Base-by-base conservation (phyloP, 2,888 invertebrate genomes). In the Hoplodrina ambigua region DNA sequence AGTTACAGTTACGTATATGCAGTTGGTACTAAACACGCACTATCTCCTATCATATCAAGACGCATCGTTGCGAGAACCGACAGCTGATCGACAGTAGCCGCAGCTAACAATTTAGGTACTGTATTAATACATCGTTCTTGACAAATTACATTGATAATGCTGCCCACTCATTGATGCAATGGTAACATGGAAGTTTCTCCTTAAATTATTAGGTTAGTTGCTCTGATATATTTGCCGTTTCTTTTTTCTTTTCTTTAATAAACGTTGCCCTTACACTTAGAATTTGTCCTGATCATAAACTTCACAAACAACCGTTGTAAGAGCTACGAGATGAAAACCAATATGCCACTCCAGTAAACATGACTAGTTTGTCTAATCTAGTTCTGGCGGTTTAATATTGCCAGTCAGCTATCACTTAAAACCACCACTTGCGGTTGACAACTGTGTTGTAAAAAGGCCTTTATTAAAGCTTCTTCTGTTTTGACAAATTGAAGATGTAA, bases 41-140 rank as follows among this genome's bases (percentile, higher is more conserved):
- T 92, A 94, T 94, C 94, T 92, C 89, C 88, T 87, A 91, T 91
- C 91, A 90, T 90, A 92, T 92, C 92, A 88, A 90, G 91, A 93
- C 90, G 89, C 91, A 92, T 91, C 91, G 91, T 89, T 89, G 90
- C 92, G 89, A 88, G 88, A 90, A 88, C 85, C 72, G 92, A 93
- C 93, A 91, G 88, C 88, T 91, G 93, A 93, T 91, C 87, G 91
- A 88, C 88, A 86, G 84, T 82, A 85, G 80, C 76, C 77, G 75
- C 54, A 72, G 62, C 41, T 63, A 62, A 61, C 61, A 57, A 70
- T 64, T 67, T 61, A 58, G 50, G 20, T 66, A 19, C 55, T 60
- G 30, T 56, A 30, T 58, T n/a, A 54, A 19, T 19, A 71, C 13
- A 69, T 62, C 66, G 63, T 52, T 83, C 52, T 55, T 71, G 81